Percentiles rank a stretch among this genome's conserved stretches.
Conservation (phyloP, 2,888 invertebrate species). For the Thereva nobilitata region DNA sequence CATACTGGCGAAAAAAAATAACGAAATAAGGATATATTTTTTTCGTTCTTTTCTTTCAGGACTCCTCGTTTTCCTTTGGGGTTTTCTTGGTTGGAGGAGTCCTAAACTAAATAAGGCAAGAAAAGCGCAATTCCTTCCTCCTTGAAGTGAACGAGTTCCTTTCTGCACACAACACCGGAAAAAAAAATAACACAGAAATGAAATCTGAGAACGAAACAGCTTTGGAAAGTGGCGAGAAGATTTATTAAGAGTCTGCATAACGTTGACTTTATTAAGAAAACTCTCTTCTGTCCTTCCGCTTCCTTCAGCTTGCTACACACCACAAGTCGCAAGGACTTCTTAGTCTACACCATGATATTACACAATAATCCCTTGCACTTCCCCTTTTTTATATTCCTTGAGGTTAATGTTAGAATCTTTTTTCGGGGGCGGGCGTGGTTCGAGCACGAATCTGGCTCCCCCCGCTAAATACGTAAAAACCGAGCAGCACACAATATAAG, state of each 20-base stretch:
- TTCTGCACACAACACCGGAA: not conserved
- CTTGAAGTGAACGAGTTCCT: constrained; percentile 14
- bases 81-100: not conserved
- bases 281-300: not conserved
- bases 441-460: not conserved
- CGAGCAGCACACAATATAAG: not conserved
- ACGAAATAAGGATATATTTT: constrained; percentile 13
- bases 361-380: constrained; percentile 23
- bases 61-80: constrained; percentile 1
- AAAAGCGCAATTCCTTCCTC: not conserved
- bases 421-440: too few relatives aligned
- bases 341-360: not conserved
- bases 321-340: too few relatives aligned
- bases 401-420: too few relatives aligned
- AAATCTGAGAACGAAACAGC: constrained; percentile 8
- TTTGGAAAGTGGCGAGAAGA: constrained; percentile 2
- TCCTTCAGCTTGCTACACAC: too few relatives aligned
- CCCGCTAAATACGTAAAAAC: not conserved
- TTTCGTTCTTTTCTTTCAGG: constrained; percentile 1
- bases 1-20: not conserved
- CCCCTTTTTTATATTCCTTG: not conserved
- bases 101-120: constrained; percentile 9
- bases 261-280: constrained; percentile 30
- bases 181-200: constrained; percentile 26
- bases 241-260: constrained; percentile 23